Evolutionary conservation across 2,888 invertebrate species (phyloP).

Genomic region (Amphimallon solstitiale): DNA sequence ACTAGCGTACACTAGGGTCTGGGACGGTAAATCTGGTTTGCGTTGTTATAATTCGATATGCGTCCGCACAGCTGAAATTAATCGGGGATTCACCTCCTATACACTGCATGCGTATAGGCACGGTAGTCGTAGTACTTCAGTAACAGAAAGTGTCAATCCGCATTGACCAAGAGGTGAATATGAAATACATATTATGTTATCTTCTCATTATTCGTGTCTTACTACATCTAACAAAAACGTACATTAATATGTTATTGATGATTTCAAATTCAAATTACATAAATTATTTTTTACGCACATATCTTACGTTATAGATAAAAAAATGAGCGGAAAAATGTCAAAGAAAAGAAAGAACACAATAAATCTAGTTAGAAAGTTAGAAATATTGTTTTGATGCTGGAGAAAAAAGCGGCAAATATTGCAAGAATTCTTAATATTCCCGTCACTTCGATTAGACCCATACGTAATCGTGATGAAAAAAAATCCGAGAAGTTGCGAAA

Average conservation of each 20-base stretch:
- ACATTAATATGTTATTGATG: conserved; percentile 1
- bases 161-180: conserved; percentile 15
- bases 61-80: no score
- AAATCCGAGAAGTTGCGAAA: conserved; percentile 27
- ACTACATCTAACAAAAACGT: not conserved
- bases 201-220: conserved; percentile 8
- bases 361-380: conserved; percentile 20
- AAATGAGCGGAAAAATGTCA: conserved; percentile 24
- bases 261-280: conserved; percentile 7
- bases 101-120: not conserved
- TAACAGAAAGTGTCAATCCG: not conserved
- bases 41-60: no score
- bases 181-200: conserved; percentile 12
- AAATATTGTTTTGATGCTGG: not conserved
- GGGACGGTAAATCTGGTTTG: no score
- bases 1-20: no score
- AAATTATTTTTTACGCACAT: conserved; percentile 16
- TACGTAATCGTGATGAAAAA: conserved; percentile 5
- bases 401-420: conserved; percentile 9
- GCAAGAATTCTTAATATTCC: conserved; percentile 20
- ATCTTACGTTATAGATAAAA: conserved; percentile 19
- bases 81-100: no score
- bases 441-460: conserved; percentile 10
- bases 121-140: conserved; percentile 3
- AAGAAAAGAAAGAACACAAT: no score